Percentiles rank a stretch among this genome's conserved stretches.
phyloP scores from a whole-genome alignment of 2,797 vertebrate genomes.

The Acanthis flammea region DNA sequence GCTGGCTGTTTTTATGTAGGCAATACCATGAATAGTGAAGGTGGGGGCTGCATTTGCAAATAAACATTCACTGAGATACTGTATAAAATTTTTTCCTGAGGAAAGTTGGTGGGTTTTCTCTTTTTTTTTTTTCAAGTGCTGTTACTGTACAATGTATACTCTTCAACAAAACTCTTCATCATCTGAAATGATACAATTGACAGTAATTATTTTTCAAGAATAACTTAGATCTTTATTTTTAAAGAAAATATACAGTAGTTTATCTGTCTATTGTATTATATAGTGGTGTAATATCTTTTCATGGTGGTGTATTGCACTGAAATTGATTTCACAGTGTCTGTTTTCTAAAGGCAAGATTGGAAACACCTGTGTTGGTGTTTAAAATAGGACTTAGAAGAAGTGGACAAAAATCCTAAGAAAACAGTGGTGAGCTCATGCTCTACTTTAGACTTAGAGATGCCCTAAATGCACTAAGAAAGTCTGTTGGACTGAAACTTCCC shows the following conservation, averaged over 20 bases:
- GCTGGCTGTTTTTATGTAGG: not conserved
- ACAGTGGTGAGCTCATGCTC: not conserved
- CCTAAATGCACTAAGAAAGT: not conserved
- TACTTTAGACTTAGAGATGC: not conserved
- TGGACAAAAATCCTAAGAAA: not conserved
- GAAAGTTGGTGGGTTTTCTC: not conserved
- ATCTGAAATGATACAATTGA: not conserved
- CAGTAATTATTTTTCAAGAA: not conserved
- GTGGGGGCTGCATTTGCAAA: not conserved
- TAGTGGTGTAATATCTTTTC: not conserved
- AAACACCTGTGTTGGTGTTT: slow-evolving; percentile 21
- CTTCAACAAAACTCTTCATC: not conserved
- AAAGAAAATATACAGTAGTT: not conserved
- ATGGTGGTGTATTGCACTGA: not conserved
- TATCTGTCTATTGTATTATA: not conserved
- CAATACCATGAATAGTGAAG: not conserved
- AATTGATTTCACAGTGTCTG: slow-evolving; percentile 4
- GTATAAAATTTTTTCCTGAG: not conserved
- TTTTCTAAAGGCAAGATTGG: not conserved
- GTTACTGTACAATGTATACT: not conserved
- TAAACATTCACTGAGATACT: not conserved
- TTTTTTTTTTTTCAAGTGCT: not conserved
- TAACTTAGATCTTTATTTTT: not conserved
- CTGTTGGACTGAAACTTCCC: not conserved
- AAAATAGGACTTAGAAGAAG: not conserved